Evolutionary conservation across 2,888 invertebrate genomes (phyloP).

Genomic region (Yponomeuta sedellus): DNA sequence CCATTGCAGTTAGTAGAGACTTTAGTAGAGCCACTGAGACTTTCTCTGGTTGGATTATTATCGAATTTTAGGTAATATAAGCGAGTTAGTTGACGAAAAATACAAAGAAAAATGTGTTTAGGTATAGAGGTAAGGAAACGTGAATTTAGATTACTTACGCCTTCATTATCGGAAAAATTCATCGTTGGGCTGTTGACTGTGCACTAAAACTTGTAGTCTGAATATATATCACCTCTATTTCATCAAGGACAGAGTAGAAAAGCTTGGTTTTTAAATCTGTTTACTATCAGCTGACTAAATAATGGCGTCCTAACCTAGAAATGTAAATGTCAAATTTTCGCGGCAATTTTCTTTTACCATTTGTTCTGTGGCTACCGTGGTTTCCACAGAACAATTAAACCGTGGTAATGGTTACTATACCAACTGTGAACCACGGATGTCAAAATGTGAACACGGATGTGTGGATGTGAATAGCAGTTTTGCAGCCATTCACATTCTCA

Average conservation of each 20-base stretch:
- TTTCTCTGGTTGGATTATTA: too few species aligned
- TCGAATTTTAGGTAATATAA: too few species aligned
- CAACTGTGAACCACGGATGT: too few species aligned
- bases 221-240: background rate
- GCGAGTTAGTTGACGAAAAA: too few species aligned
- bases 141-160: constrained; percentile 45
- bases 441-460: too few species aligned
- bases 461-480: too few species aligned
- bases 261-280: background rate
- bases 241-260: background rate
- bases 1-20: too few species aligned
- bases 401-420: too few species aligned
- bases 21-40: too few species aligned
- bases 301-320: constrained; percentile 20
- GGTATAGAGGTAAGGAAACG: background rate
- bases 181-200: constrained; percentile 28
- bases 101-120: too few species aligned
- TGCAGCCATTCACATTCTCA: too few species aligned
- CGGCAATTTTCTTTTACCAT: constrained; percentile 32
- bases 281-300: background rate
- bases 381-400: too few species aligned
- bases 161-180: constrained; percentile 71
- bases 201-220: background rate
- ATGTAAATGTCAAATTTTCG: constrained; percentile 57
- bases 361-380: background rate